phyloP scores from a whole-genome alignment of 2,113 vertebrate genomes.

The Archocentrus centrarchus region DNA sequence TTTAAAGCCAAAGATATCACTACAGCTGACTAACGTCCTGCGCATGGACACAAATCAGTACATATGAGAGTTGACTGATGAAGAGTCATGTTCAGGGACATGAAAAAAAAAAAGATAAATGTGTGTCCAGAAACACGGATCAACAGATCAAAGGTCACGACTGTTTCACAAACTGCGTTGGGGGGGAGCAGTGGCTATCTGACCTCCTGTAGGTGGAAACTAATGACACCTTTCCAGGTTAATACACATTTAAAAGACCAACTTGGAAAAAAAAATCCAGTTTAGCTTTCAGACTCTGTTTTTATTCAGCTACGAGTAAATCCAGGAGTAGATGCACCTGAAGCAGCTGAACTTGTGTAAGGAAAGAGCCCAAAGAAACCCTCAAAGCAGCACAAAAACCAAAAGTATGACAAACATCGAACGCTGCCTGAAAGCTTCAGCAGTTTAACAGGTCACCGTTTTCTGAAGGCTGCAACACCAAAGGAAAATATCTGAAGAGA shows the following conservation, averaged over 20 bases:
- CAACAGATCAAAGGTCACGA: not conserved
- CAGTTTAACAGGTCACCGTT: too few species aligned
- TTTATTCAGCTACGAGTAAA: not conserved
- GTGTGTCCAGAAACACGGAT: not conserved
- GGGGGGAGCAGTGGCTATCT: not conserved
- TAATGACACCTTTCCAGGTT: not conserved
- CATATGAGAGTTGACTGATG: not conserved
- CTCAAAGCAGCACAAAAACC: too few species aligned
- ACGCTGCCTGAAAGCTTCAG: not conserved
- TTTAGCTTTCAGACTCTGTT: not conserved
- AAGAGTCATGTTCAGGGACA: not conserved
- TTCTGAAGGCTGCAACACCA: not conserved
- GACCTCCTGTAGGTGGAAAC: not conserved
- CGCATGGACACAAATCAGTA: accelerated
- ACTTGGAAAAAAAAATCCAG: not conserved
- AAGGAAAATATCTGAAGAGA: accelerated
- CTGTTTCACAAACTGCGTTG: not conserved
- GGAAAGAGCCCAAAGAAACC: too few species aligned
- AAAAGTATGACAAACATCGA: not conserved
- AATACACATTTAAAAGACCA: not conserved
- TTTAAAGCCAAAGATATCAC: not conserved
- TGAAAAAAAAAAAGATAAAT: accelerated
- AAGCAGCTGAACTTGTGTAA: too few species aligned
- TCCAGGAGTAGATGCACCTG: not conserved
- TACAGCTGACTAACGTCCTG: not conserved